These are phyloP conservation scores for Hanleya hanleyi DNA, from an alignment of 2,888 invertebrate species.

Conservation along the genomic window DNA sequence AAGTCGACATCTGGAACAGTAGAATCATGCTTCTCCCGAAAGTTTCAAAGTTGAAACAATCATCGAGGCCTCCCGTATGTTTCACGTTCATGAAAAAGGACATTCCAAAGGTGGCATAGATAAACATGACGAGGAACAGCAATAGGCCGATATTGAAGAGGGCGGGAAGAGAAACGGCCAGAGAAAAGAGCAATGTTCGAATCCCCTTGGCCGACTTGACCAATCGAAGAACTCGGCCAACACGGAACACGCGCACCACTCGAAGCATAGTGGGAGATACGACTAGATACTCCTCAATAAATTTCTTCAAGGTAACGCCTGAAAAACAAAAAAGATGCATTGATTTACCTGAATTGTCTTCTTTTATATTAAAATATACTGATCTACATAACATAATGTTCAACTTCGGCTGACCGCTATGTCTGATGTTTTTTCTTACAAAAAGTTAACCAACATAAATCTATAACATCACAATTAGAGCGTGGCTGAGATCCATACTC, in stretches of 20 bases:
- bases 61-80: constrained; percentile 94
- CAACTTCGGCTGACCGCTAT: no score
- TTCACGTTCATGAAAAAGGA: constrained; percentile 99
- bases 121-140: constrained; percentile 99
- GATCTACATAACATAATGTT: no score
- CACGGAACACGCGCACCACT: constrained; percentile 98
- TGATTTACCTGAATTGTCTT: no score
- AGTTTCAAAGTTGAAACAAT: constrained; percentile 97
- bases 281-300: constrained; percentile 91
- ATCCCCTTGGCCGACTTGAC: constrained; percentile 99
- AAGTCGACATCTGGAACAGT: constrained; percentile 86
- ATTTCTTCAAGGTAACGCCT: constrained; percentile 97
- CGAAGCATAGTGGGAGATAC: constrained; percentile 98
- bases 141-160: constrained; percentile 99
- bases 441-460: no score
- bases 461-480: no score
- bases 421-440: no score
- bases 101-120: constrained; percentile 99
- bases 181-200: constrained; percentile 94
- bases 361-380: no score
- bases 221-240: constrained; percentile 96
- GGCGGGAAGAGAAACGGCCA: constrained; percentile 99
- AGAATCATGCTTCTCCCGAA: constrained; percentile 99
- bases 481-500: no score
- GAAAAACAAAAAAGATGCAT: constrained; percentile 54